These are phyloP conservation scores for Gallirallus australis DNA, from an alignment of 2,797 vertebrate genomes.

Conservation along the genomic window DNA sequence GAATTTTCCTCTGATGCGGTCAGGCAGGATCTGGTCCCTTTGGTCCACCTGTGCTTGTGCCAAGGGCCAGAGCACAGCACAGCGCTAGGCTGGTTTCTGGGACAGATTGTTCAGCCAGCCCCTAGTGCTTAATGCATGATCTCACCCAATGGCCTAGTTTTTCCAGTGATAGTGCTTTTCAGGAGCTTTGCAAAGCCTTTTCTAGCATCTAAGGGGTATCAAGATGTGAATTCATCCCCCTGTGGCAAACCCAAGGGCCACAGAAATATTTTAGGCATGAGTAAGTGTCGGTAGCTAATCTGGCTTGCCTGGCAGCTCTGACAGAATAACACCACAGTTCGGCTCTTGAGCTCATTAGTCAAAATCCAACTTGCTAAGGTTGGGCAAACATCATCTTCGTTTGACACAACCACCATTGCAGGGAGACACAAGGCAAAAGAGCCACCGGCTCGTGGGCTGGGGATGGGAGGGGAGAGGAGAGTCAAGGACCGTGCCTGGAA, in stretches of 20 bases:
- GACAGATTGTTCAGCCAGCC: conserved; percentile 72
- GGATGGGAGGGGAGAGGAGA: not conserved
- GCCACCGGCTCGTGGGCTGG: accelerated
- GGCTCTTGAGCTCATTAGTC: conserved; percentile 23
- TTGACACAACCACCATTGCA: not conserved
- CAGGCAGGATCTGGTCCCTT: conserved; percentile 37
- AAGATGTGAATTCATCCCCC: not conserved
- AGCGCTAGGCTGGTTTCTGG: conserved; percentile 63
- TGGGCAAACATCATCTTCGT: conserved; percentile 25
- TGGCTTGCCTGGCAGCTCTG: conserved; percentile 37
- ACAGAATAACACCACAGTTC: not conserved
- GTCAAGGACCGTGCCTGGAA: not conserved
- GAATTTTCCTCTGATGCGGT: not conserved
- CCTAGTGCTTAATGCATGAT: conserved; percentile 67
- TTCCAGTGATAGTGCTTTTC: conserved; percentile 70
- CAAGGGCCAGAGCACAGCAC: conserved; percentile 55
- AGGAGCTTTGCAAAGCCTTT: conserved; percentile 54
- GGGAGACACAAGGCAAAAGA: not conserved
- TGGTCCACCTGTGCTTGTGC: conserved; percentile 42
- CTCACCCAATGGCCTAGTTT: conserved; percentile 72
- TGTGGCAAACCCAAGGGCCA: not conserved
- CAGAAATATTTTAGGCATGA: not conserved
- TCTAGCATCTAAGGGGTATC: not conserved
- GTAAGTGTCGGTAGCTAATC: conserved; percentile 20
- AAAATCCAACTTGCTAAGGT: conserved; percentile 18